Conservation (phyloP, 2,888 invertebrate species). For the Alcis repandata region DNA sequence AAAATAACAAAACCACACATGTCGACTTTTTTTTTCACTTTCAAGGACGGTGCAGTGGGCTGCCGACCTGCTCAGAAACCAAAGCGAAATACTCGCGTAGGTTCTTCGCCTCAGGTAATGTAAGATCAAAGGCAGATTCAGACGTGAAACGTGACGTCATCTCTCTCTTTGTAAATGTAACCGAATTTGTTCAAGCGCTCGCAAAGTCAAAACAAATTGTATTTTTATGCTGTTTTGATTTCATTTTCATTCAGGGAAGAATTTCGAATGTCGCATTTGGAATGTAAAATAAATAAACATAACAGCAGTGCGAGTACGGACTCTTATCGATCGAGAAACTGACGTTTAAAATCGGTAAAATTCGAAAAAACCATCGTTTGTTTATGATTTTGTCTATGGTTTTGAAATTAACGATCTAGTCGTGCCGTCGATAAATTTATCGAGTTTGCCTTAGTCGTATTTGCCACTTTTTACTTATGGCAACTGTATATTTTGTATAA, state of each 20-base stretch:
- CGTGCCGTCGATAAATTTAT: too few species aligned
- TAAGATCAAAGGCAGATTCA: conserved; percentile 30
- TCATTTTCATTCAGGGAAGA: conserved; percentile 25
- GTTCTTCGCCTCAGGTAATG: conserved; percentile 26
- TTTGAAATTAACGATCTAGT: too few species aligned
- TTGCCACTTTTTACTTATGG: too few species aligned
- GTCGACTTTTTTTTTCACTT: background rate
- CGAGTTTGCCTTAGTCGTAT: too few species aligned
- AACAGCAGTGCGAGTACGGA: too few species aligned
- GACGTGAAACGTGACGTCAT: conserved; percentile 20
- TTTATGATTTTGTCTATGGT: too few species aligned
- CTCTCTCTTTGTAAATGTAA: conserved; percentile 21
- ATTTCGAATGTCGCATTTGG: conserved; percentile 5
- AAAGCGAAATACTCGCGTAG: conserved; percentile 16
- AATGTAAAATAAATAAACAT: conserved; percentile 17
- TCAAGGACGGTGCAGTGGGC: background rate
- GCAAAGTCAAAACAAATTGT: conserved; percentile 29
- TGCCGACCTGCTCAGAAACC: conserved; percentile 14
- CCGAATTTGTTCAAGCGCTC: conserved; percentile 26
- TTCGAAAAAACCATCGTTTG: too few species aligned
- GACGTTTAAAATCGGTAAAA: too few species aligned
- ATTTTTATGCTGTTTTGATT: conserved; percentile 33
- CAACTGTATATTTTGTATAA: too few species aligned
- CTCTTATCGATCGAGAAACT: too few species aligned
- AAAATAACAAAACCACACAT: background rate